phyloP scores from a whole-genome alignment of 2,113 vertebrate species.

The Mugil cephalus region DNA sequence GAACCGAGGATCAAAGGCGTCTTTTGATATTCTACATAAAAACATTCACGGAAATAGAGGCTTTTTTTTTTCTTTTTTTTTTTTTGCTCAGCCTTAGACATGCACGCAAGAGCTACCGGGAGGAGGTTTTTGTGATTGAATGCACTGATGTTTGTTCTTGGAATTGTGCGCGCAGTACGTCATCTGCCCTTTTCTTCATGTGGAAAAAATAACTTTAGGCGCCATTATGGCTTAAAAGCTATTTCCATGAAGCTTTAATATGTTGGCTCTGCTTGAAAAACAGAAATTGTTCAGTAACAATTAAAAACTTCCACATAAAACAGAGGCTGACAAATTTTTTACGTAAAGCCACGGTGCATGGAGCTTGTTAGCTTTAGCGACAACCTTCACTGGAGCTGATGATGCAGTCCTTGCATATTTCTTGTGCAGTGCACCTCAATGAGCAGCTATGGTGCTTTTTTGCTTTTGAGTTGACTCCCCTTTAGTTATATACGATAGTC shows the following conservation, averaged over 20 bases:
- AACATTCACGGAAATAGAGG: background rate
- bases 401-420: conserved; percentile 5
- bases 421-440: background rate
- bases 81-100: background rate
- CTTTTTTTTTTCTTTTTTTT: too few species aligned
- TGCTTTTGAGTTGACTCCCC: background rate
- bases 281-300: conserved; percentile 1
- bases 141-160: background rate
- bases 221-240: background rate
- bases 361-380: background rate
- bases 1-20: conserved; percentile 49
- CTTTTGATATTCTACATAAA: conserved; percentile 38
- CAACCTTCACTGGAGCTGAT: conserved; percentile 19
- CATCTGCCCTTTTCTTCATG: background rate
- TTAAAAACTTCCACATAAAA: conserved; percentile 8
- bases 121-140: background rate
- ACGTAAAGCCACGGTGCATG: background rate
- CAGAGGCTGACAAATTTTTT: conserved; percentile 3
- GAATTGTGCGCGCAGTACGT: background rate
- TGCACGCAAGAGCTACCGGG: background rate
- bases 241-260: background rate
- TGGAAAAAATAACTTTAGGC: conserved; percentile 13
- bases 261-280: background rate
- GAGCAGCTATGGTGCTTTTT: background rate
- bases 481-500: background rate